Evolutionary conservation across 2,797 vertebrate species (phyloP).

Genomic region (Oophaga sylvatica): DNA sequence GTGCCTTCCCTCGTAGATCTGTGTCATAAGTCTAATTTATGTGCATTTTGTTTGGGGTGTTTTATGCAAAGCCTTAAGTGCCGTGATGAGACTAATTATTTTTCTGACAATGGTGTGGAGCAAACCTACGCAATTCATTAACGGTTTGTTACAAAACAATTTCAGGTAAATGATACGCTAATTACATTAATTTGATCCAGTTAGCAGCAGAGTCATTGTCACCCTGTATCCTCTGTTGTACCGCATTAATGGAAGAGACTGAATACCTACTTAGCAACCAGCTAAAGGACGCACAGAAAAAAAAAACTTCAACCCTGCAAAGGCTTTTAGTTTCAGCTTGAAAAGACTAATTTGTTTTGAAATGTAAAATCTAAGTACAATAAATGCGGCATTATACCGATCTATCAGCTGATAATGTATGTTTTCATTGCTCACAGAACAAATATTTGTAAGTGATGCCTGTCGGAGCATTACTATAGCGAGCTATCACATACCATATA

Average conservation of each 20-base stretch:
- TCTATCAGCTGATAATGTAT: neutral
- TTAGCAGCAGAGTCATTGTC: conserved; percentile 64
- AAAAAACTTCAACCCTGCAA: conserved; percentile 12
- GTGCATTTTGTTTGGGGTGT: conserved; percentile 64
- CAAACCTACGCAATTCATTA: conserved; percentile 58
- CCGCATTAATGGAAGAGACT: conserved; percentile 25
- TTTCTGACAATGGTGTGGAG: conserved; percentile 49
- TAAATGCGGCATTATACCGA: neutral
- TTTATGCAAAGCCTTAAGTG: conserved; percentile 62
- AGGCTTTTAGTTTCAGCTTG: neutral
- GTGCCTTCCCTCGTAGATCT: conserved; percentile 17
- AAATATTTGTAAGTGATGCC: neutral
- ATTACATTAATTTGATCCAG: conserved; percentile 64
- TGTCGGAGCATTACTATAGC: neutral
- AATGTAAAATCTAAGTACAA: conserved; percentile 17
- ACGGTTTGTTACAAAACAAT: conserved; percentile 62
- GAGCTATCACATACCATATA: neutral
- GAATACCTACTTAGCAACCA: conserved; percentile 39
- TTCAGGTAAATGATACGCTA: conserved; percentile 60
- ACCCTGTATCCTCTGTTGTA: conserved; percentile 47
- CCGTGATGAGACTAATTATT: conserved; percentile 60
- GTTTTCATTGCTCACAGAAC: neutral
- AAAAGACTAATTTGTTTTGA: conserved; percentile 49
- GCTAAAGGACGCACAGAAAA: conserved; percentile 15
- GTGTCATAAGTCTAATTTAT: conserved; percentile 64